Conservation (phyloP, 2,797 vertebrate species). For the Enteromius viviparus region DNA sequence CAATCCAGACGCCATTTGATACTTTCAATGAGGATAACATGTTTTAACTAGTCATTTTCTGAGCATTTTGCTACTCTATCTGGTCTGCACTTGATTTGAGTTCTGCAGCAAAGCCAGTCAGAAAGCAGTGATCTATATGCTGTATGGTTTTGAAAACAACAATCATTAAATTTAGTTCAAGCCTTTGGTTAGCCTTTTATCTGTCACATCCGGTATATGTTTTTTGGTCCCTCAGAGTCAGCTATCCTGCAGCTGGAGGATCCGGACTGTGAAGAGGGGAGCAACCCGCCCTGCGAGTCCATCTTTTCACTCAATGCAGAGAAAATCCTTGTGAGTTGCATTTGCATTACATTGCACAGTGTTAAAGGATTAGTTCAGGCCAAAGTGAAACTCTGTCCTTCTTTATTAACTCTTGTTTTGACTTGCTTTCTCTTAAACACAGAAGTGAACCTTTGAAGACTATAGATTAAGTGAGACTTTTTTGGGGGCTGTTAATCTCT, state of each 20-base stretch:
- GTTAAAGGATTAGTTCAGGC: not conserved
- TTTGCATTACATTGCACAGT: not conserved
- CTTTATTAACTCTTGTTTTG: not conserved
- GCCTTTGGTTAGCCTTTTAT: not conserved
- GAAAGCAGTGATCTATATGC: not conserved
- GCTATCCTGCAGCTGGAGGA: slow-evolving; percentile 90
- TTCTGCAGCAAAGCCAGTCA: not conserved
- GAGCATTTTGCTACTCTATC: not conserved
- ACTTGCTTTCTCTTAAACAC: not conserved
- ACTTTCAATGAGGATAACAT: not conserved
- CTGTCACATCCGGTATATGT: too few species aligned
- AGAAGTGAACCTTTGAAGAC: not conserved
- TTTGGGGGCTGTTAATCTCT: not conserved
- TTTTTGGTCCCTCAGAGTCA: slow-evolving; percentile 78
- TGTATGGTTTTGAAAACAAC: not conserved
- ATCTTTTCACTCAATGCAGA: slow-evolving; percentile 92
- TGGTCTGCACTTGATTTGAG: not conserved
- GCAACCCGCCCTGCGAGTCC: slow-evolving; percentile 88
- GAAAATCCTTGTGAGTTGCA: slow-evolving; percentile 87
- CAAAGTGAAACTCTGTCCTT: not conserved
- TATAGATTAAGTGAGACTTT: not conserved
- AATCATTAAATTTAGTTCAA: not conserved
- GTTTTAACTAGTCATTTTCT: not conserved
- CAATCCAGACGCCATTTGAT: not conserved
- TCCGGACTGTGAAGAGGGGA: slow-evolving; percentile 88